phyloP scores from a whole-genome alignment of 2,888 invertebrate species.

The Platycheirus rosarum region DNA sequence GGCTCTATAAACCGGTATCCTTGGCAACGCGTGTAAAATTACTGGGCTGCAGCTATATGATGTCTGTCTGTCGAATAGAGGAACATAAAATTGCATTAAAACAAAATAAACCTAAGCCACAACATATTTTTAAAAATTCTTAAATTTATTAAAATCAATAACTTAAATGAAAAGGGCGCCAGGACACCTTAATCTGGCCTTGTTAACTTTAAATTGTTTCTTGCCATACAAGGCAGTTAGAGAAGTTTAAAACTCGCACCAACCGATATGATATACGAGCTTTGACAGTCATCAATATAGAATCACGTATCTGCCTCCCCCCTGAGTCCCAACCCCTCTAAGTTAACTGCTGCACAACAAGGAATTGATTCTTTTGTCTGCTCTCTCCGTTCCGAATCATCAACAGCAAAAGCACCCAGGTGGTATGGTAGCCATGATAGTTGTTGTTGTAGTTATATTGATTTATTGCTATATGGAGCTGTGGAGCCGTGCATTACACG shows the following conservation, averaged over 20 bases:
- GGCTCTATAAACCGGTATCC: too few relatives aligned
- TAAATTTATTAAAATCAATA: too few relatives aligned
- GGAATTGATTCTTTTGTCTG: conserved; percentile 37
- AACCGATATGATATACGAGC: conserved; percentile 40
- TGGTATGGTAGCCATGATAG: conserved; percentile 32
- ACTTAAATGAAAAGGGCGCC: conserved; percentile 25
- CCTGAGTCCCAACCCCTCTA: background rate
- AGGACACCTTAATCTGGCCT: conserved; percentile 10
- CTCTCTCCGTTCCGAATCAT: conserved; percentile 45
- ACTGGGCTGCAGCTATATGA: too few relatives aligned
- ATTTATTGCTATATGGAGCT: conserved; percentile 57
- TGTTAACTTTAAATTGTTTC: background rate
- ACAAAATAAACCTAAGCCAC: too few relatives aligned
- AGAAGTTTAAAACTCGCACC: conserved; percentile 41
- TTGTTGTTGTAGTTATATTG: conserved; percentile 38
- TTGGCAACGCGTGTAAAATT: too few relatives aligned
- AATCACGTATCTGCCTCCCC: conserved; percentile 34
- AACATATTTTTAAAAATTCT: too few relatives aligned
- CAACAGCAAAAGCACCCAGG: conserved; percentile 55
- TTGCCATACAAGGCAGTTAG: background rate
- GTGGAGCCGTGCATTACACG: conserved; percentile 63
- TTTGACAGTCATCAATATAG: conserved; percentile 61
- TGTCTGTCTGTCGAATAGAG: too few relatives aligned
- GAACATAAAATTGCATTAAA: too few relatives aligned
- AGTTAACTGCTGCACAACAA: conserved; percentile 22